Conservation (phyloP, 1,140 invertebrate species). For the Laupala kohalensis region DNA sequence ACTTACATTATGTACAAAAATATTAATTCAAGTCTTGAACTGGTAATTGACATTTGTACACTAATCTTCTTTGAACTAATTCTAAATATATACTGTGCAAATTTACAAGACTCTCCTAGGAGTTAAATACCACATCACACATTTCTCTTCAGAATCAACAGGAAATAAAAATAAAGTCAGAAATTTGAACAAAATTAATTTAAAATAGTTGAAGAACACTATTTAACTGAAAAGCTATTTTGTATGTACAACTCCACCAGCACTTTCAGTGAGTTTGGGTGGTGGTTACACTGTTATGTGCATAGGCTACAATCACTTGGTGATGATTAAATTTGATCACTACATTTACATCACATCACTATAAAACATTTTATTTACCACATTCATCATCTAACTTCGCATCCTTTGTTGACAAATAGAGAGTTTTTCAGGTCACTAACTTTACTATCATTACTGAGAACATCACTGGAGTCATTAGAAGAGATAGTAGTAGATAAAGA, state of each 20-base stretch:
- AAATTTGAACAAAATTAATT: conserved; percentile 12
- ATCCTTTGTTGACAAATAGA: conserved; percentile 38
- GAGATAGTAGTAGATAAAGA: conserved; percentile 28
- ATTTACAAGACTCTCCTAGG: conserved; percentile 18
- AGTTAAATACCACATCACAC: conserved; percentile 12
- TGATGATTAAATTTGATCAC: conserved; percentile 17
- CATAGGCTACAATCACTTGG: conserved; percentile 19
- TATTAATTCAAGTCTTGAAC: conserved; percentile 29
- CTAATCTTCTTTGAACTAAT: conserved; percentile 23
- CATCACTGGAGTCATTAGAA: conserved; percentile 22
- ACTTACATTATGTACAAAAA: conserved; percentile 39
- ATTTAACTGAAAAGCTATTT: conserved; percentile 9
- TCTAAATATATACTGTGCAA: conserved; percentile 23
- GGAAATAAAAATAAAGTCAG: conserved; percentile 8
- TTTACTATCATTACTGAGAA: conserved; percentile 9
- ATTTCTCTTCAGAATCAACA: conserved; percentile 9
- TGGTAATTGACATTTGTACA: conserved; percentile 39
- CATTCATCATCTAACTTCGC: conserved; percentile 74
- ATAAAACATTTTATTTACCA: conserved; percentile 19
- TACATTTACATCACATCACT: conserved; percentile 6
- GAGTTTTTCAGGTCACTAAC: neutral
- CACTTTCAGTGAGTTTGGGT: conserved; percentile 18
- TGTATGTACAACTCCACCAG: conserved; percentile 12
- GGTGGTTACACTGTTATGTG: conserved; percentile 4
- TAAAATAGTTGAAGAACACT: conserved; percentile 13